phyloP scores from a whole-genome alignment of 2,797 vertebrate species.

The Astyanax mexicanus region DNA sequence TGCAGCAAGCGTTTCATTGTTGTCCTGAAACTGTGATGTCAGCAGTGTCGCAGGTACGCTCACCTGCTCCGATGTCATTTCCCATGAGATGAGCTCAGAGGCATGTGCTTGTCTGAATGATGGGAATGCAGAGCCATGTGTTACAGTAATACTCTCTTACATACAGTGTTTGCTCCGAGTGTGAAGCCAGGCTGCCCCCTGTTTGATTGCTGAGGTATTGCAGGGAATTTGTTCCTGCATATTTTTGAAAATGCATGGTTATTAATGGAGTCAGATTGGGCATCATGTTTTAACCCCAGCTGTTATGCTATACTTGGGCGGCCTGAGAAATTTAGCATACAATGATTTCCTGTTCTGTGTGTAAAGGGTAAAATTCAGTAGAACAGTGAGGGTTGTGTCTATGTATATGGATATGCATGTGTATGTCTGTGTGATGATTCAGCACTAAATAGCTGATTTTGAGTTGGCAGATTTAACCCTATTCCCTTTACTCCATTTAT shows the following conservation, averaged over 20 bases:
- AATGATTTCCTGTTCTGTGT: not conserved
- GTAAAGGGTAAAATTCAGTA: not conserved
- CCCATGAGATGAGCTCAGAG: constrained; percentile 21
- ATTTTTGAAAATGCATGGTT: not conserved
- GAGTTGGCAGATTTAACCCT: too few relatives aligned
- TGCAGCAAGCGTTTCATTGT: not conserved
- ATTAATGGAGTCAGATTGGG: not conserved
- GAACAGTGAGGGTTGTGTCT: not conserved
- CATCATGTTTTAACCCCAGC: not conserved
- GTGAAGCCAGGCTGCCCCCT: constrained; percentile 67
- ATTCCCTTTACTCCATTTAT: too few relatives aligned
- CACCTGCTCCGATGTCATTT: constrained; percentile 27
- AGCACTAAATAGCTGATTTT: not conserved
- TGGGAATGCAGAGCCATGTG: constrained; percentile 1
- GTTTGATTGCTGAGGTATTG: constrained; percentile 54
- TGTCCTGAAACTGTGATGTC: constrained; percentile 10
- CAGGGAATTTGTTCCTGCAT: constrained; percentile 24
- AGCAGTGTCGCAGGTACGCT: constrained; percentile 16
- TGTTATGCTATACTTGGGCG: not conserved
- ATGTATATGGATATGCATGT: too few relatives aligned
- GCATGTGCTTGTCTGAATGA: constrained; percentile 5
- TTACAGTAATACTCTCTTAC: not conserved
- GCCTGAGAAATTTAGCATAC: too few relatives aligned
- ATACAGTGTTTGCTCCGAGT: constrained; percentile 23
- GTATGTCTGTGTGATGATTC: too few relatives aligned